A percentile compares a stretch with the other conserved stretches of the same genome.
These are phyloP conservation scores for Alcis repandata DNA, from an alignment of 2,888 invertebrate genomes.

Conservation along the genomic window DNA sequence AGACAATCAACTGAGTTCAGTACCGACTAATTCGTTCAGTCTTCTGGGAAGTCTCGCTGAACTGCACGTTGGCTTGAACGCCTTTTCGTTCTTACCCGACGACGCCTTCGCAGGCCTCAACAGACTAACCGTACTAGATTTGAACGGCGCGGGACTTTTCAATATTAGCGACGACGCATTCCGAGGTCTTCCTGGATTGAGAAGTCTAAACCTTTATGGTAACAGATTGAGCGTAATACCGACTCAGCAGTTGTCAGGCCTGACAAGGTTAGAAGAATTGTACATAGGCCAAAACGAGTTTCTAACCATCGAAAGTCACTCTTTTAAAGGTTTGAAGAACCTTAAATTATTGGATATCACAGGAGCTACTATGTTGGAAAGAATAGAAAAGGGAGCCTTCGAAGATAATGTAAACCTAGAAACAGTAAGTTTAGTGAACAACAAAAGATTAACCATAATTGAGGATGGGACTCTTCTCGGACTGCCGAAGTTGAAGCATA, in stretches of 20 bases:
- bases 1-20: slow-evolving; percentile 92
- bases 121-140: slow-evolving; percentile 91
- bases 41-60: slow-evolving; percentile 93
- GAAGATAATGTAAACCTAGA: slow-evolving; percentile 93
- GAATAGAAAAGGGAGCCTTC: slow-evolving; percentile 92
- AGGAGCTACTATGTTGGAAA: slow-evolving; percentile 91
- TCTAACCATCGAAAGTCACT: slow-evolving; percentile 88
- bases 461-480: slow-evolving; percentile 93
- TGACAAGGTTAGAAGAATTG: slow-evolving; percentile 92
- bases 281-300: slow-evolving; percentile 95
- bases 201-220: slow-evolving; percentile 92
- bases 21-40: slow-evolving; percentile 91
- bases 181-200: slow-evolving; percentile 90
- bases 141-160: slow-evolving; percentile 92
- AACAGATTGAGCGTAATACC: slow-evolving; percentile 92
- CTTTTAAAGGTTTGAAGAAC: slow-evolving; percentile 92
- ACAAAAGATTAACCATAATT: slow-evolving; percentile 90
- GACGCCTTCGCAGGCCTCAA: slow-evolving; percentile 93
- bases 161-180: slow-evolving; percentile 93
- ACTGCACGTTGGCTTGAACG: slow-evolving; percentile 93
- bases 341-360: slow-evolving; percentile 92
- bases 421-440: slow-evolving; percentile 91
- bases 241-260: slow-evolving; percentile 90
- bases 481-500: slow-evolving; percentile 91
- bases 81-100: slow-evolving; percentile 91